Base-by-base conservation (phyloP, 2,888 invertebrate species). In the Stegana nigrithorax region DNA sequence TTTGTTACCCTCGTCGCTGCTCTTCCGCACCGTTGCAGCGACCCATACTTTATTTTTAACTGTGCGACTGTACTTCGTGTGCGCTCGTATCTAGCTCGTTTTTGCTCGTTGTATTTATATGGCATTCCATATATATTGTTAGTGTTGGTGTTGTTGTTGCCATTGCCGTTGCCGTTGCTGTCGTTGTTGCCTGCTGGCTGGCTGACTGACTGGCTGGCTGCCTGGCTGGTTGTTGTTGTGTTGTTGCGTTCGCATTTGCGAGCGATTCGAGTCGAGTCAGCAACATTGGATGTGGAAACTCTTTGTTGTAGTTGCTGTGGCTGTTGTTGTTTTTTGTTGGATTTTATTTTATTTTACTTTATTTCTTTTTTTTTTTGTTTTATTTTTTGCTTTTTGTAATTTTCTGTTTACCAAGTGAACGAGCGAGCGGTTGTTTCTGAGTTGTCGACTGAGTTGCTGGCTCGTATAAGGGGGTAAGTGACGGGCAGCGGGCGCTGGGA, bases 51-150 rank as follows among this genome's bases (percentile, higher is more conserved):
- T 81, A 81, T 82, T 81, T 81, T 82, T 81, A 81, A 73, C 78
- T 78, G 74, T 81, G 81, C 75, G 81, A 81, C 81, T 81, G 81
- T 81, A 81, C 81, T 75, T 81, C 81, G 82, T 76, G 73, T 77
- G 71, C 73, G 72, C 66, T 67, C 65, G 66, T 62, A 56, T 45
- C 61, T 64, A 62, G 60, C 27, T 59, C 53, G 53, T 53, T 19
- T 53, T 27, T 58, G 63, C 71, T 29, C 21, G 53, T 53, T 53
- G 73, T 73, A 75, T 73, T 77, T 75, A 75, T 74, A 77, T 77
- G 75, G 78, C 75, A 73, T 70, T 73, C 75, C 75, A 74, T 73
- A 69, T n/a, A n/a, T n/a, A n/a, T n/a, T n/a, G n/a, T n/a, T n/a
- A n/a, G n/a, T n/a, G n/a, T 10, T 29, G 29, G 29, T 10, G 5